phyloP scores from a whole-genome alignment of 2,797 vertebrate species.

The Pseudotriccus pelzelni region DNA sequence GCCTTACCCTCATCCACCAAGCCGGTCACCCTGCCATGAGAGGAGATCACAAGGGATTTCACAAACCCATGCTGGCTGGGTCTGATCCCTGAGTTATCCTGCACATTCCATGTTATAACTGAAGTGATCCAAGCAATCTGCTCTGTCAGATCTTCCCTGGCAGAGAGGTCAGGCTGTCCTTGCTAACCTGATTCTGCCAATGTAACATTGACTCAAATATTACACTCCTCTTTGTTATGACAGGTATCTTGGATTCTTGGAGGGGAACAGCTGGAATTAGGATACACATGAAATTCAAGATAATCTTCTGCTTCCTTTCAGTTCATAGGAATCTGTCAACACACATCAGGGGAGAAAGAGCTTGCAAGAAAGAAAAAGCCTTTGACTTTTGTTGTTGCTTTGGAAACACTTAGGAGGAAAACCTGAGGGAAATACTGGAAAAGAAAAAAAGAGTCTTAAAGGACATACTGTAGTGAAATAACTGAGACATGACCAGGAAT shows the following conservation, averaged over 20 bases:
- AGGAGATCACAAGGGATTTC: background rate
- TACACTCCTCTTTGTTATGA: background rate
- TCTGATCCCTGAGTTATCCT: background rate
- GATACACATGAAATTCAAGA: background rate
- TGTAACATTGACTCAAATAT: background rate
- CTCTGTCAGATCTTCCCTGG: background rate
- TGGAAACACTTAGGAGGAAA: slow-evolving; percentile 1
- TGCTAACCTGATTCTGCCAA: background rate
- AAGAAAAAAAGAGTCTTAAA: background rate
- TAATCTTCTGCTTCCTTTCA: slow-evolving; percentile 13
- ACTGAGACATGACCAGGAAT: background rate
- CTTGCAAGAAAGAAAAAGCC: background rate
- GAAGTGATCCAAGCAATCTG: background rate
- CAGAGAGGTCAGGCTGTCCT: background rate
- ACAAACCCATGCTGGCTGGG: no score
- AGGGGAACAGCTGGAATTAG: slow-evolving; percentile 31
- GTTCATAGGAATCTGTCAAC: slow-evolving; percentile 12
- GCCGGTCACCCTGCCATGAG: background rate
- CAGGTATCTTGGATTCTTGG: background rate
- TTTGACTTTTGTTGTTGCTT: slow-evolving; percentile 36
- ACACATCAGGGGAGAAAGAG: background rate
- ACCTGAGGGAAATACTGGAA: background rate
- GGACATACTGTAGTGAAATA: background rate
- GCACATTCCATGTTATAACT: background rate
- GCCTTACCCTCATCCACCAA: background rate